A percentile compares a stretch with the other conserved stretches of the same genome.
phyloP scores from a whole-genome alignment of 2,888 invertebrate species.

The Aspidiotus destructor region DNA sequence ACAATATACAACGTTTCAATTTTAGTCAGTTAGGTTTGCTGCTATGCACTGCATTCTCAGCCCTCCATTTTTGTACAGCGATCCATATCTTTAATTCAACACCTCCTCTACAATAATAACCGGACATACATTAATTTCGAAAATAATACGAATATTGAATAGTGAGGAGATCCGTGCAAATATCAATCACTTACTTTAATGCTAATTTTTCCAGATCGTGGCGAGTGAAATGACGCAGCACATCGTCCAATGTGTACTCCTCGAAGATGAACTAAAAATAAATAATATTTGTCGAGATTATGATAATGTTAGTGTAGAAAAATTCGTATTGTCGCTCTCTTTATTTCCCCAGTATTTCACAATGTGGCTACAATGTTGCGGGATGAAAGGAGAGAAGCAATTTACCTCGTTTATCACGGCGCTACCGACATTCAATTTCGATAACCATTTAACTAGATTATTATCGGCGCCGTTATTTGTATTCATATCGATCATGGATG shows the following conservation, averaged over 20 bases:
- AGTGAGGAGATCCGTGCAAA: too few species aligned
- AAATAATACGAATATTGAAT: too few species aligned
- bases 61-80: slow-evolving; percentile 57
- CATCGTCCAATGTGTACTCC: slow-evolving; percentile 68
- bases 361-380: too few species aligned
- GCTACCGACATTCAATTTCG: slow-evolving; percentile 57
- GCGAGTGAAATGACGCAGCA: slow-evolving; percentile 68
- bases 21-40: too few species aligned
- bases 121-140: not conserved
- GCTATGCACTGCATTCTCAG: slow-evolving; percentile 26
- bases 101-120: slow-evolving; percentile 53
- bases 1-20: too few species aligned
- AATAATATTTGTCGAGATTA: slow-evolving; percentile 30
- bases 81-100: slow-evolving; percentile 78
- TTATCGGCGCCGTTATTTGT: slow-evolving; percentile 42
- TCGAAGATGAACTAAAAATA: slow-evolving; percentile 53
- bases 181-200: slow-evolving; percentile 53
- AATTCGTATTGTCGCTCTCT: too few species aligned
- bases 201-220: slow-evolving; percentile 71
- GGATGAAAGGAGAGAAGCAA: too few species aligned
- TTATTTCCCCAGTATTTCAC: too few species aligned
- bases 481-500: not conserved
- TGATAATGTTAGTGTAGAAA: slow-evolving; percentile 7
- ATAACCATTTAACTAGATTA: slow-evolving; percentile 62
- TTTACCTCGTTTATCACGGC: slow-evolving; percentile 53